phyloP scores from a whole-genome alignment of 2,113 vertebrate species.

The Thryonomys swinderianus region DNA sequence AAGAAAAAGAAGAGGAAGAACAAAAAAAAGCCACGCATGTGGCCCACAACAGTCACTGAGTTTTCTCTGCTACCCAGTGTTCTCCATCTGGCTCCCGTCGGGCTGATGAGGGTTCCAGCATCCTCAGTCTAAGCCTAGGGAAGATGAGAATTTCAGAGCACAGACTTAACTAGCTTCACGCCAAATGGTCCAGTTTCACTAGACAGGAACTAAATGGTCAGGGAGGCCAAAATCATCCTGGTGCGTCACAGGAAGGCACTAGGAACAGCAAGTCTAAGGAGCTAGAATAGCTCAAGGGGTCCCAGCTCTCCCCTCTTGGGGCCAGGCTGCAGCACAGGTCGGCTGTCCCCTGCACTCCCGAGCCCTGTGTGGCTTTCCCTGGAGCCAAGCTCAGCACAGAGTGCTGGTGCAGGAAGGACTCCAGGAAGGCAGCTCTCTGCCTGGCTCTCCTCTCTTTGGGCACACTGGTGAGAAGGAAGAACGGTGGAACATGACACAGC shows the following conservation, averaged over 20 bases:
- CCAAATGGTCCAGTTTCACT: not conserved
- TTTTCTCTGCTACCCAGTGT: not conserved
- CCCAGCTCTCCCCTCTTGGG: not conserved
- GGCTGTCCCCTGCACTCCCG: not conserved
- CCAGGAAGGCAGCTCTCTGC: not conserved
- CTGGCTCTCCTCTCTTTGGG: not conserved
- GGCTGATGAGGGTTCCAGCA: conserved; percentile 8
- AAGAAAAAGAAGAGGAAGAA: too few relatives aligned
- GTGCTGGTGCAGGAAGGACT: not conserved
- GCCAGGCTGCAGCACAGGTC: not conserved
- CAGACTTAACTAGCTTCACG: not conserved
- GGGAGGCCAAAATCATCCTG: not conserved
- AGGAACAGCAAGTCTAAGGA: not conserved
- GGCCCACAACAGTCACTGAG: not conserved
- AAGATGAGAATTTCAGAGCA: conserved; percentile 11
- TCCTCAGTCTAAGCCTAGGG: not conserved
- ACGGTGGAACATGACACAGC: not conserved
- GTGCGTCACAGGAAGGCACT: not conserved
- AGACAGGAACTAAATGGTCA: not conserved
- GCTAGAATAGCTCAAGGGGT: not conserved
- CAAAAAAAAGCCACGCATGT: not conserved
- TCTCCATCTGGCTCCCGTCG: conserved; percentile 23
- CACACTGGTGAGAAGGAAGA: fast-evolving
- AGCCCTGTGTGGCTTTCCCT: not conserved
- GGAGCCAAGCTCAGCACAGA: not conserved